Evolutionary conservation across 30 jellyfish, hydroid and myxozoan species (phyloP), one percentile per base, ranked within the genome.

Genomic region (Pelagia noctiluca): DNA sequence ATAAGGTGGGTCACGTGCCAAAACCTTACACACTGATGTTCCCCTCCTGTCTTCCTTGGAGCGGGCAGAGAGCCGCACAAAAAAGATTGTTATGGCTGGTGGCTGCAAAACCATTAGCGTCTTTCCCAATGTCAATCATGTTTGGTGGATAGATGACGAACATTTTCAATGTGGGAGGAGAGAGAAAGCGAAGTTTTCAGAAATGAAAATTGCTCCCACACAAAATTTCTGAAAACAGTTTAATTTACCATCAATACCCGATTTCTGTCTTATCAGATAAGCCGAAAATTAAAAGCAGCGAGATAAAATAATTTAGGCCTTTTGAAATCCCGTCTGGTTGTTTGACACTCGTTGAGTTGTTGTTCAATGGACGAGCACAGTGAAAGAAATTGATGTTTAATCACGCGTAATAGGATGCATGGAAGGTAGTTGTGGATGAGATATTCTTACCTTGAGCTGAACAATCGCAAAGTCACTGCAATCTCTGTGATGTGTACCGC

Each of bases 91-190:
- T 60, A 82, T 82, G 80, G 86, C 92, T 82, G 92, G 92, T 82
- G 86, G 92, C 86, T 61, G 50, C 79, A 38, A 76, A 52, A 23
- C 92, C 92, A 82, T 82, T 82, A 82, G 62, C 85, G 92, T 82
- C 69, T 82, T 82, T 68, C 70, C 92, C 84, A 3, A 30, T 82
- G 92, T 82, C 92, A 82, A 82, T 82, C 92, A 82, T 68, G 78
- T 82, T 68, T 82, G 74, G 63, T 82, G 92, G 92, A 82, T 75
- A 49, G 53, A 47, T 25, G 66, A 38, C 80, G 52, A 35, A 68
- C 54, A 66, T 83, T 82, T 82, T 79, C 50, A 61, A 82, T 68
- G 86, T 82, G 86, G 92, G 92, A 82, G 92, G 92, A 70, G 86
- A 82, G 33, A 64, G 13, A 35, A 38, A 19, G 68, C 47, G 42